Conservation (phyloP, 53 echinoderm and acorn worm genomes). For the Arbacia lixula region DNA sequence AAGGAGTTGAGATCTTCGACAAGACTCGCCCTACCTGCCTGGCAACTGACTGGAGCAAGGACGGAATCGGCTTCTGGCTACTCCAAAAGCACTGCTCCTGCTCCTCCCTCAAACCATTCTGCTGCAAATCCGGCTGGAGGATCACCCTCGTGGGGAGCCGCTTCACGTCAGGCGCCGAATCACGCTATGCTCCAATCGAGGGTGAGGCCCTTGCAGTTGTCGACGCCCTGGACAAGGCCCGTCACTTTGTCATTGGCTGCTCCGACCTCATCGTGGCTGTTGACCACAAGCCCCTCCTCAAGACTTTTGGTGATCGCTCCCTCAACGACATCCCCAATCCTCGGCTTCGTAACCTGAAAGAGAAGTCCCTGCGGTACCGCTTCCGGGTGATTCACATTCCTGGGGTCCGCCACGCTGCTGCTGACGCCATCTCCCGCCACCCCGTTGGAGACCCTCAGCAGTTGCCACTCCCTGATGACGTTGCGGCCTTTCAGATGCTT, state of each 20-base stretch:
- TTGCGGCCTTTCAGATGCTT: constrained; percentile 4
- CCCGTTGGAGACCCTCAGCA: constrained; percentile 18
- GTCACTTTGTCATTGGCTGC: constrained; percentile 60
- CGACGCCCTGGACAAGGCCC: constrained; percentile 46
- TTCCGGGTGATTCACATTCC: constrained; percentile 67
- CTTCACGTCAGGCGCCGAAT: constrained; percentile 48
- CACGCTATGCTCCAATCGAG: constrained; percentile 32
- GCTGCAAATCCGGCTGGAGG: constrained; percentile 61
- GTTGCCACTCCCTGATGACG: constrained; percentile 39
- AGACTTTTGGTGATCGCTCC: constrained; percentile 43
- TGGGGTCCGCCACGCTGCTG: constrained; percentile 54
- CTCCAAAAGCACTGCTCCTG: constrained; percentile 59
- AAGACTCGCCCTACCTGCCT: constrained; percentile 46
- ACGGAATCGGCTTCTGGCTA: constrained; percentile 58
- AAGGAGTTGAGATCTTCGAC: constrained; percentile 54
- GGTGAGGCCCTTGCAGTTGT: constrained; percentile 50
- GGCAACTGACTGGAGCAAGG: constrained; percentile 58
- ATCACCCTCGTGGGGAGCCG: constrained; percentile 53
- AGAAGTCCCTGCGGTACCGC: constrained; percentile 62
- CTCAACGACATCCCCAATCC: constrained; percentile 68
- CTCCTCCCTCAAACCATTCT: constrained; percentile 53
- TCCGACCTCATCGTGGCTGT: constrained; percentile 46
- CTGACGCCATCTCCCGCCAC: constrained; percentile 59
- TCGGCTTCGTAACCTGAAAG: constrained; percentile 69
- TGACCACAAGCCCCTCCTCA: constrained; percentile 58